phyloP scores from a whole-genome alignment of 2,113 vertebrate species.

The Osmerus eperlanus region DNA sequence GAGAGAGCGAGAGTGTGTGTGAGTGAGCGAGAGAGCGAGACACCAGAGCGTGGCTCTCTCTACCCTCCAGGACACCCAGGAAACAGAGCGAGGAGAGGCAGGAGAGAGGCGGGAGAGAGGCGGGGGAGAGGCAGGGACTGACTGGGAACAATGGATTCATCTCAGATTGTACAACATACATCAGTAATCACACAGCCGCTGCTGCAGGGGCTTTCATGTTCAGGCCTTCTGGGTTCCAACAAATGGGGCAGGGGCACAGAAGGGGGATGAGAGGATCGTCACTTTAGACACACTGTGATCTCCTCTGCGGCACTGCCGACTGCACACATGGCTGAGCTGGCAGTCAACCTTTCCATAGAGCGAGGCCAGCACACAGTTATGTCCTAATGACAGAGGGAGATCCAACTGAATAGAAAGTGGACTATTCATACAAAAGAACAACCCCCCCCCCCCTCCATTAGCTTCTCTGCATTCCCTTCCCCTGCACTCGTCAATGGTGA shows the following conservation, averaged over 20 bases:
- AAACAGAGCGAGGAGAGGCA: neutral
- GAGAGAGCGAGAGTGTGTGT: too few species aligned
- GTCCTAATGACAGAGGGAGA: conserved; percentile 4
- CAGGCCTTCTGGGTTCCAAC: neutral
- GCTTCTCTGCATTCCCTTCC: conserved; percentile 2
- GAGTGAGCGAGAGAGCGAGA: too few species aligned
- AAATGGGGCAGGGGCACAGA: neutral
- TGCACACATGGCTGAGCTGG: neutral
- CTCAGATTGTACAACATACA: conserved; percentile 11
- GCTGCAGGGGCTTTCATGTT: neutral
- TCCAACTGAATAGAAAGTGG: neutral
- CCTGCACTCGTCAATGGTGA: neutral
- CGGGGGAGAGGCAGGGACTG: neutral
- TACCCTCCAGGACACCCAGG: conserved; percentile 6
- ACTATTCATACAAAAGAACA: neutral
- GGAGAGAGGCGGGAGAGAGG: neutral
- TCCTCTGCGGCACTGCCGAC: neutral
- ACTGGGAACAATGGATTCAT: neutral
- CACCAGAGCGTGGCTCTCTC: neutral
- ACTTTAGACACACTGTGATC: conserved; percentile 2
- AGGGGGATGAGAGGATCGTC: neutral
- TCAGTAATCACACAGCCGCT: conserved; percentile 1
- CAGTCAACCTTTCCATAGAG: neutral
- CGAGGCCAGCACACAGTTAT: neutral
- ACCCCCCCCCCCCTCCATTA: neutral